Conservation (phyloP, 2,888 invertebrate genomes). For the Drosophila kambysellisi region DNA sequence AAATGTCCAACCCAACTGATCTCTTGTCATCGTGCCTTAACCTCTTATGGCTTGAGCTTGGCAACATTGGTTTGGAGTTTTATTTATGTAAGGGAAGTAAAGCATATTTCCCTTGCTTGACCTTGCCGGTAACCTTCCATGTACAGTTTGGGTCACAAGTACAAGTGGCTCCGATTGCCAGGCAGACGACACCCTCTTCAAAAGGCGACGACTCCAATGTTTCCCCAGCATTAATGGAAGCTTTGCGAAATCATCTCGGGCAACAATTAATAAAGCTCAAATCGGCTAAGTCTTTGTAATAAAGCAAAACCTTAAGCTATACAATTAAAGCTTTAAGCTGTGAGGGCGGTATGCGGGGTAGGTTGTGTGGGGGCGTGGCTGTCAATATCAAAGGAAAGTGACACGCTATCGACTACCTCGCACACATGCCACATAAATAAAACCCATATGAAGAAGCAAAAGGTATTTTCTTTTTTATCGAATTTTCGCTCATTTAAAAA, state of each 20-base stretch:
- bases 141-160: constrained; percentile 37
- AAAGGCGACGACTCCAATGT: constrained; percentile 10
- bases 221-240: constrained; percentile 7
- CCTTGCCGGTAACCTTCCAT: constrained; percentile 55
- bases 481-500: constrained; percentile 71
- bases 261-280: constrained; percentile 76
- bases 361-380: constrained; percentile 1
- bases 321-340: constrained; percentile 71
- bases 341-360: background rate
- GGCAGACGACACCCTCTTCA: constrained; percentile 48
- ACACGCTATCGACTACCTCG: constrained; percentile 52
- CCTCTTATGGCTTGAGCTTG: constrained; percentile 37
- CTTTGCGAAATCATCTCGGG: constrained; percentile 32
- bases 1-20: constrained; percentile 41
- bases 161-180: constrained; percentile 8
- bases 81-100: background rate
- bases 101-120: constrained; percentile 30
- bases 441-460: constrained; percentile 31
- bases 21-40: constrained; percentile 63
- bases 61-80: constrained; percentile 19
- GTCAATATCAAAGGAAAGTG: constrained; percentile 56
- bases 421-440: constrained; percentile 36
- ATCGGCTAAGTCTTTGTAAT: constrained; percentile 63
- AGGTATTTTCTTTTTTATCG: constrained; percentile 22
- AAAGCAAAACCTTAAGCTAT: constrained; percentile 73